Evolutionary conservation across 2,888 invertebrate species (phyloP).

Genomic region (Apotomis betuletana): DNA sequence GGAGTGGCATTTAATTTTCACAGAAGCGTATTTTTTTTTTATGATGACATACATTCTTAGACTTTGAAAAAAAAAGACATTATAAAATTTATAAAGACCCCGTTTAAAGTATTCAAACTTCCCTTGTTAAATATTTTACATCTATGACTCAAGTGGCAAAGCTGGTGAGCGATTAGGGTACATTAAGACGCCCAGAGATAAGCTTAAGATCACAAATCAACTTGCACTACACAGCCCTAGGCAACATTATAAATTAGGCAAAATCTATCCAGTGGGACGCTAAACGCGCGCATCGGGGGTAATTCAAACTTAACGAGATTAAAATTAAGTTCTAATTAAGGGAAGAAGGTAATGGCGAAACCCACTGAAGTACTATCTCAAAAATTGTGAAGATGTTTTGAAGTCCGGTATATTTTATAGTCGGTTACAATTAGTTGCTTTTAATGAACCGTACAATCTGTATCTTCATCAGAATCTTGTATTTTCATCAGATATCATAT

Average conservation of each 20-base stretch:
- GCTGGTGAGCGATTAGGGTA: not conserved
- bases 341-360: not conserved
- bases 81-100: not conserved
- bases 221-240: not conserved
- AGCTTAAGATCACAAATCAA: not conserved
- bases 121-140: not conserved
- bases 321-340: slow-evolving; percentile 15
- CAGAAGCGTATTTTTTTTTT: too few species aligned
- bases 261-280: not conserved
- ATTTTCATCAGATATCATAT: too few species aligned
- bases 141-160: not conserved
- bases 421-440: too few species aligned
- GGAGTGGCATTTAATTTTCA: too few species aligned
- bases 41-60: too few species aligned
- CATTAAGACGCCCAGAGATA: not conserved
- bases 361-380: too few species aligned
- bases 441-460: too few species aligned
- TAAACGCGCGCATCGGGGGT: not conserved
- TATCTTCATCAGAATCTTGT: too few species aligned
- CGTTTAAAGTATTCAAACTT: not conserved
- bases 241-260: not conserved
- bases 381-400: too few species aligned
- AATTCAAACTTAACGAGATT: slow-evolving; percentile 11
- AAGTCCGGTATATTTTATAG: too few species aligned
- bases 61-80: too few species aligned